Evolutionary conservation across 37 sponge, comb jelly and placozoan genomes (phyloP).

Genomic region (Petrosia ficiformis): DNA sequence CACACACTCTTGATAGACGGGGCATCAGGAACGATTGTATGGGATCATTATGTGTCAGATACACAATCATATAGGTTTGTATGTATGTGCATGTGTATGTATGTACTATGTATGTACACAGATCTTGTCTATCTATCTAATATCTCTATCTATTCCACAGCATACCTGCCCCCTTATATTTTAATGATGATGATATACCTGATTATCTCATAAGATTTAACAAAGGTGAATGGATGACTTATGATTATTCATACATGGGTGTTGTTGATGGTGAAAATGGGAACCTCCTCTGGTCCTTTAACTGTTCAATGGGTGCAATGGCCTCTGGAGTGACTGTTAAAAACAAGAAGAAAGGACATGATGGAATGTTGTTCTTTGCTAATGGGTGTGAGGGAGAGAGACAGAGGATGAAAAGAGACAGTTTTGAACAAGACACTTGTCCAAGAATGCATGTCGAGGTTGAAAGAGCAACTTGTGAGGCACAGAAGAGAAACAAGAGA

Average conservation of each 20-base stretch:
- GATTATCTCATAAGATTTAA: slow-evolving; percentile 64
- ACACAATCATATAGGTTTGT: slow-evolving; percentile 77
- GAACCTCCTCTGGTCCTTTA: slow-evolving; percentile 46
- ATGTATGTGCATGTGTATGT: neutral
- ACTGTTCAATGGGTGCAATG: slow-evolving; percentile 40
- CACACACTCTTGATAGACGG: slow-evolving; percentile 54
- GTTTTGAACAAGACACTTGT: neutral
- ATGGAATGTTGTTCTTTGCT: slow-evolving; percentile 55
- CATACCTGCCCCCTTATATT: slow-evolving; percentile 67
- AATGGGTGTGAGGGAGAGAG: slow-evolving; percentile 12
- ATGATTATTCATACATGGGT: slow-evolving; percentile 42
- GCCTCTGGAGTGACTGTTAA: slow-evolving; percentile 37
- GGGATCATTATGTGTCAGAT: slow-evolving; percentile 55
- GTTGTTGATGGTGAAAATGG: slow-evolving; percentile 69
- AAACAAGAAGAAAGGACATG: slow-evolving; percentile 27
- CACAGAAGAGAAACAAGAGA: slow-evolving; percentile 10
- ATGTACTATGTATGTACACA: neutral
- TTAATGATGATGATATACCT: slow-evolving; percentile 59
- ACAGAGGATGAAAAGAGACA: neutral
- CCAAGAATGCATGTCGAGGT: neutral
- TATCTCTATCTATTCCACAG: slow-evolving; percentile 24
- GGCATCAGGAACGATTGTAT: slow-evolving; percentile 12
- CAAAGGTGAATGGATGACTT: slow-evolving; percentile 58
- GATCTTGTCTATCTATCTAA: neutral
- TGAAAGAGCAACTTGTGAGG: neutral